These are phyloP conservation scores for Antheraea mylitta DNA, from an alignment of 1,140 invertebrate species.

Conservation along the genomic window DNA sequence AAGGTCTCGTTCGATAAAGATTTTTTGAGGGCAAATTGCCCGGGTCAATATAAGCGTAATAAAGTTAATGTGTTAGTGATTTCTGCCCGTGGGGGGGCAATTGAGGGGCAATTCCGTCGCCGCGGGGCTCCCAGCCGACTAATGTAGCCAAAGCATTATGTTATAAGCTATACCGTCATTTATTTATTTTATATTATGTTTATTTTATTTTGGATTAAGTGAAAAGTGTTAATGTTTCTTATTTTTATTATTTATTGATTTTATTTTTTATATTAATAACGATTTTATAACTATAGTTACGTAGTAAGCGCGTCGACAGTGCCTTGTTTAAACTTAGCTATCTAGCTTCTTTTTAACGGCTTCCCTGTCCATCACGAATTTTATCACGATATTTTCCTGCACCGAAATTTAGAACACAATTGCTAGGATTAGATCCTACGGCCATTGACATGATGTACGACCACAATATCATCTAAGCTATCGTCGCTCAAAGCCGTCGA, in stretches of 20 bases:
- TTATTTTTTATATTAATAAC: no score
- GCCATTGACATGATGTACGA: no score
- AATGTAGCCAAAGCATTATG: conserved; percentile 33
- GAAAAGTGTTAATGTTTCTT: neutral
- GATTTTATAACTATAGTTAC: no score
- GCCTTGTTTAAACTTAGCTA: no score
- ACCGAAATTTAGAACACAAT: no score
- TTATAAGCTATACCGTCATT: conserved; percentile 8
- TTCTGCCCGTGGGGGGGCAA: conserved; percentile 38
- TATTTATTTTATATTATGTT: conserved; percentile 12
- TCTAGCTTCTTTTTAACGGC: no score
- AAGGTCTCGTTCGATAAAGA: neutral
- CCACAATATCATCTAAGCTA: no score
- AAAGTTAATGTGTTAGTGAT: conserved; percentile 46
- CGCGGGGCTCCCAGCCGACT: conserved; percentile 27
- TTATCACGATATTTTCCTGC: no score
- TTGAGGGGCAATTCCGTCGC: conserved; percentile 31
- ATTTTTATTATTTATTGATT: neutral
- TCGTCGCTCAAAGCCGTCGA: no score
- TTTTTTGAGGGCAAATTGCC: conserved; percentile 40
- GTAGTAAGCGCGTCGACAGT: no score
- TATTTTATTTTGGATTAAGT: neutral
- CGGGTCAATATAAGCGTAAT: conserved; percentile 28
- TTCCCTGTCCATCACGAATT: no score
- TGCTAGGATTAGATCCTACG: no score